Evolutionary conservation across 2,113 vertebrate genomes (phyloP).

Genomic region (Chaetops frenatus): DNA sequence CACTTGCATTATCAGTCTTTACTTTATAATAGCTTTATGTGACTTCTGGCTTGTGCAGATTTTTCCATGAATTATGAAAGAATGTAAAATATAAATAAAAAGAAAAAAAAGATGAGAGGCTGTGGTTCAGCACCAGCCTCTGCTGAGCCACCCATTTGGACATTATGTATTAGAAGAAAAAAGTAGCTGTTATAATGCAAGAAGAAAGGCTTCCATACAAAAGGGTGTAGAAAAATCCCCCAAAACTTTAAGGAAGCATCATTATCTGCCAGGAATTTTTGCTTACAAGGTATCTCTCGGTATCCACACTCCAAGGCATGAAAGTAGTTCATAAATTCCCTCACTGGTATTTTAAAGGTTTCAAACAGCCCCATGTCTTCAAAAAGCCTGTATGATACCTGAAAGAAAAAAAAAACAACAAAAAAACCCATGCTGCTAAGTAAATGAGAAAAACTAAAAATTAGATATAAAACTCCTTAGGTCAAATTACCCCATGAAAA

Average conservation of each 20-base stretch:
- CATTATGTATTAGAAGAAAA: neutral
- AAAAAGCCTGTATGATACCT: conserved; percentile 96
- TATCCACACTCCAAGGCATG: conserved; percentile 96
- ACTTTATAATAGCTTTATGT: neutral
- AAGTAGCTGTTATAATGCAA: neutral
- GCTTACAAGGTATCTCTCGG: conserved; percentile 97
- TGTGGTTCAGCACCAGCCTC: neutral
- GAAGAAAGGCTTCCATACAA: neutral
- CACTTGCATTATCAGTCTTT: neutral
- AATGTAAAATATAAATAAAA: neutral
- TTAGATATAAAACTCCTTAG: neutral
- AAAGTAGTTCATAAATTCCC: conserved; percentile 99
- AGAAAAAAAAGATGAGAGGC: neutral
- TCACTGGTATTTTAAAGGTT: conserved; percentile 93
- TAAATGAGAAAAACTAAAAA: neutral
- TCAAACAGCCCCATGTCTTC: conserved; percentile 95
- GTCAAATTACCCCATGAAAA: neutral
- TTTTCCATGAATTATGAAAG: neutral
- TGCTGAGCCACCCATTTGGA: neutral
- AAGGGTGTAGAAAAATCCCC: neutral
- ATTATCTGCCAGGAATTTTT: neutral
- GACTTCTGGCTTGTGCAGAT: neutral
- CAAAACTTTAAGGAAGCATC: neutral
- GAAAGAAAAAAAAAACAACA: neutral
- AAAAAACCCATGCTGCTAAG: neutral